Conservation (phyloP, 2,113 vertebrate genomes). For the Probosciger aterrimus region DNA sequence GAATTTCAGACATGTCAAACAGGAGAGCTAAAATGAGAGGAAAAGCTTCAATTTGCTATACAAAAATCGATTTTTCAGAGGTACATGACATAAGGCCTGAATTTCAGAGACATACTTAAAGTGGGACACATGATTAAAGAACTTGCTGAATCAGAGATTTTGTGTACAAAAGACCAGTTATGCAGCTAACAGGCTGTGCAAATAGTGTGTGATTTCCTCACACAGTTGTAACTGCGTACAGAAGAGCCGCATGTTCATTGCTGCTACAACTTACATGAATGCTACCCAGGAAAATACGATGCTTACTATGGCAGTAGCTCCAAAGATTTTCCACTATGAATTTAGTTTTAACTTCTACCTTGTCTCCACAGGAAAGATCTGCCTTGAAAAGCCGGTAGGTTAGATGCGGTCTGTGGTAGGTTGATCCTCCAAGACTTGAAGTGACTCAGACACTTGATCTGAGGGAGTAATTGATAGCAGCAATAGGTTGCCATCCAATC, state of each 20-base stretch:
- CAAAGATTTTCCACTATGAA: background rate
- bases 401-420: background rate
- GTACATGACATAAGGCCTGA: background rate
- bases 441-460: conserved; percentile 18
- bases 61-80: conserved; percentile 21
- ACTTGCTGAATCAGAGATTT: conserved; percentile 57
- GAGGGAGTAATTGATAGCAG: background rate
- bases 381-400: background rate
- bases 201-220: background rate
- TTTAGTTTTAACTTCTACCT: background rate
- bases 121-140: conserved; percentile 8
- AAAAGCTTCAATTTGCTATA: background rate
- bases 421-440: background rate
- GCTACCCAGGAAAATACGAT: accelerated
- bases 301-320: background rate
- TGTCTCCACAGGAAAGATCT: background rate
- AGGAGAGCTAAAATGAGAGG: background rate
- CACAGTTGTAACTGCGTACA: background rate
- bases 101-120: background rate
- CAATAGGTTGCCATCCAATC: background rate
- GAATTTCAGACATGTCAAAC: background rate
- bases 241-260: background rate
- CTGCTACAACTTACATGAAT: background rate
- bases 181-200: conserved; percentile 29
- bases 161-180: conserved; percentile 44